A percentile compares a stretch with the other conserved stretches of the same genome.
Conservation (phyloP, 2,797 vertebrate species). For the Acanthornis magna region DNA sequence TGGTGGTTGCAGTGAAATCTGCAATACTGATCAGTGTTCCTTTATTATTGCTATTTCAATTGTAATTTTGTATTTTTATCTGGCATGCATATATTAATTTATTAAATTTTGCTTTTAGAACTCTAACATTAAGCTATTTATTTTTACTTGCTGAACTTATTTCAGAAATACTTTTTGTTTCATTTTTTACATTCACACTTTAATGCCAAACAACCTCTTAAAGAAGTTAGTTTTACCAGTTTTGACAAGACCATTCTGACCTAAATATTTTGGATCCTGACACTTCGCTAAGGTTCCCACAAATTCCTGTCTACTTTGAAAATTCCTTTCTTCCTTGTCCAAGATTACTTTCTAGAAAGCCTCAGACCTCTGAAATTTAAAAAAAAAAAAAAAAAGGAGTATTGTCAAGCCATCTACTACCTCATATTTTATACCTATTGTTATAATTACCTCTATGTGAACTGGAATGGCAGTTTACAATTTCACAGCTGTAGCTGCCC, state of each 20-base stretch:
- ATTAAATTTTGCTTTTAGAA: slow-evolving; percentile 93
- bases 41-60: slow-evolving; percentile 72
- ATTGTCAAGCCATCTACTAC: not conserved
- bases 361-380: not conserved
- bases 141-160: not conserved
- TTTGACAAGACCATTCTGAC: not conserved
- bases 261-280: not conserved
- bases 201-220: not conserved
- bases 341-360: not conserved
- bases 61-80: slow-evolving; percentile 84
- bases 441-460: not conserved
- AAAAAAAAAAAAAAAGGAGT: not conserved
- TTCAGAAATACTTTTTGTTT: not conserved
- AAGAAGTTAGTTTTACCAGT: not conserved
- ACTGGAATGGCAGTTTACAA: not conserved
- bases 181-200: not conserved
- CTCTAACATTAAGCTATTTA: slow-evolving; percentile 40
- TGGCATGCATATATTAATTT: slow-evolving; percentile 96
- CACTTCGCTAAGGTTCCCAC: not conserved
- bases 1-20: slow-evolving; percentile 79
- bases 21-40: slow-evolving; percentile 80
- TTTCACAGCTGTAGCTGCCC: not conserved
- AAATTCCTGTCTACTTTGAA: not conserved
- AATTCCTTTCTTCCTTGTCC: not conserved
- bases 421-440: not conserved